phyloP scores from a whole-genome alignment of 2,797 vertebrate species.

The Lagodon rhomboides region DNA sequence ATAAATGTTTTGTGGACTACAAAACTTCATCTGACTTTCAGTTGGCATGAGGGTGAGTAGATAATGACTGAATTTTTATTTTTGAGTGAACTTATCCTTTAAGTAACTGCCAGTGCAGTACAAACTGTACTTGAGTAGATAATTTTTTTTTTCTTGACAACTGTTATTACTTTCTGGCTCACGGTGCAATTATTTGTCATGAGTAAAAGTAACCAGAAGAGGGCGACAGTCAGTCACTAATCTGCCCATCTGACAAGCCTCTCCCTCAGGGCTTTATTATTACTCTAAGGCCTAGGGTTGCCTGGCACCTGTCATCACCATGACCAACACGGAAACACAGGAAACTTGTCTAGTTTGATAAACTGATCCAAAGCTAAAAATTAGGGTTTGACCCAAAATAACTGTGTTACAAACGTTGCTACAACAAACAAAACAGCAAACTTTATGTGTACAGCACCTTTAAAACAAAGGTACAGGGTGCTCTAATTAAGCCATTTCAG shows the following conservation, averaged over 20 bases:
- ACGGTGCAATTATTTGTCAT: not conserved
- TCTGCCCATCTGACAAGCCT: not conserved
- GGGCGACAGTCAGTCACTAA: slow-evolving; percentile 62
- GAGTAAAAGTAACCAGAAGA: slow-evolving; percentile 55
- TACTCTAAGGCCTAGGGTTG: slow-evolving; percentile 24
- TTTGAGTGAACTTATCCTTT: too few species aligned
- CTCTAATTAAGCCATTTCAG: not conserved
- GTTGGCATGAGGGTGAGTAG: too few species aligned
- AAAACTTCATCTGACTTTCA: too few species aligned
- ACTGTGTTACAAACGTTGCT: not conserved
- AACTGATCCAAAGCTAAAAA: slow-evolving; percentile 5
- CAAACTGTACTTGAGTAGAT: not conserved
- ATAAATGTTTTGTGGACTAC: too few species aligned
- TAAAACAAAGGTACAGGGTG: not conserved
- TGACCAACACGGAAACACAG: not conserved
- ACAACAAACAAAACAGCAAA: not conserved
- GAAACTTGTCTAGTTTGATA: not conserved
- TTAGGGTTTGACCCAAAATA: not conserved
- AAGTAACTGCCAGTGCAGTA: too few species aligned
- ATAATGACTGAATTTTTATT: too few species aligned
- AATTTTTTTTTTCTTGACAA: not conserved
- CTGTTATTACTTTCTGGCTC: not conserved
- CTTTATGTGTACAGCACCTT: not conserved
- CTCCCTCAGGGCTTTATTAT: not conserved
- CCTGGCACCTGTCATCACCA: slow-evolving; percentile 51